Conservation (phyloP, 2,113 vertebrate genomes). For the Spea multiplicata region DNA sequence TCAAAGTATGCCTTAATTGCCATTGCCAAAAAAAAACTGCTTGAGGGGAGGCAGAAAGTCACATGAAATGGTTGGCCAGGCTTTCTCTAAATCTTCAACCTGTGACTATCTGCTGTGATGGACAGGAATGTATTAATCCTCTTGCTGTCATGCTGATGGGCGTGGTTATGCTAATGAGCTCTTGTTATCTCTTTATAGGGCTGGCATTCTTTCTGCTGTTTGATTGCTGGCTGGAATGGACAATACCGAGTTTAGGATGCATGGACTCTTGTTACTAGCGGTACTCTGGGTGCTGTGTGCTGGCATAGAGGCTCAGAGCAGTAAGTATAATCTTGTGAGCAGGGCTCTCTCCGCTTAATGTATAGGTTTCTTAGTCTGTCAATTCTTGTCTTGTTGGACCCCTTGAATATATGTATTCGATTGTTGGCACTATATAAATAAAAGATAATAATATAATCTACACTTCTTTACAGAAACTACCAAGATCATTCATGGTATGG, state of each 20-base stretch:
- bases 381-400: too few relatives aligned
- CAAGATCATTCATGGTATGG: too few relatives aligned
- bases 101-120: slow-evolving; percentile 24
- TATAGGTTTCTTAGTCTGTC: too few relatives aligned
- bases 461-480: too few relatives aligned
- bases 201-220: not conserved
- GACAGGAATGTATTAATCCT: slow-evolving; percentile 33
- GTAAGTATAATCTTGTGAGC: slow-evolving; percentile 54
- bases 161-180: slow-evolving; percentile 59
- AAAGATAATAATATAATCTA: too few relatives aligned
- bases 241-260: slow-evolving; percentile 50
- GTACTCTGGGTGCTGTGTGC: slow-evolving; percentile 54
- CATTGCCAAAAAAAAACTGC: too few relatives aligned
- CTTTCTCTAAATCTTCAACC: slow-evolving; percentile 10
- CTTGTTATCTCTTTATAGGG: slow-evolving; percentile 48
- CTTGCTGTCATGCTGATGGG: slow-evolving; percentile 17
- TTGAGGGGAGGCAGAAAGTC: not conserved
- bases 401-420: too few relatives aligned
- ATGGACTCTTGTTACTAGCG: slow-evolving; percentile 12
- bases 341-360: too few relatives aligned
- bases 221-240: slow-evolving; percentile 22
- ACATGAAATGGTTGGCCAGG: slow-evolving; percentile 10
- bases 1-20: too few relatives aligned
- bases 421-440: too few relatives aligned
- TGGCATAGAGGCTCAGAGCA: slow-evolving; percentile 49